Conservation (phyloP, 1,140 invertebrate species). For the Tetraneura akinire region DNA sequence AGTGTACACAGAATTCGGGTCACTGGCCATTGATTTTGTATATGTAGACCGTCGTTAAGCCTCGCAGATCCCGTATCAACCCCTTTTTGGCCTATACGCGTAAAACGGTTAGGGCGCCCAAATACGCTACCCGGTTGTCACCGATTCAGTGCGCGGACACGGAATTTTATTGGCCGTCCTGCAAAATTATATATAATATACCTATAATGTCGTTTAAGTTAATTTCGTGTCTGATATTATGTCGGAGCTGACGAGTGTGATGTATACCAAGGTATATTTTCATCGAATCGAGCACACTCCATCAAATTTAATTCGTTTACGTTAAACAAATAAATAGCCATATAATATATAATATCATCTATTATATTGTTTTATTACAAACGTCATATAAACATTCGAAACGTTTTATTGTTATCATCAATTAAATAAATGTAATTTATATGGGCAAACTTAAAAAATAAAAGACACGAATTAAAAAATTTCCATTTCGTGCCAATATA, state of each 20-base stretch:
- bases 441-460: too few relatives aligned
- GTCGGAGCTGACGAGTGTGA: too few relatives aligned
- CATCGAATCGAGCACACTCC: neutral
- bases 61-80: neutral
- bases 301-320: too few relatives aligned
- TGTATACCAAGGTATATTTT: neutral
- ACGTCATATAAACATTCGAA: neutral
- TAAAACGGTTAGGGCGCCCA: neutral
- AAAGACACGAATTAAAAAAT: too few relatives aligned
- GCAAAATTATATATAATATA: too few relatives aligned
- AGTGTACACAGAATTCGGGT: constrained; percentile 33
- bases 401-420: neutral
- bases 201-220: neutral
- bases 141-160: neutral
- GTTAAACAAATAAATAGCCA: too few relatives aligned
- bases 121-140: neutral
- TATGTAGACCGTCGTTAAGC: constrained; percentile 43
- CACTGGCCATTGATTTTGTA: constrained; percentile 46
- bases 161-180: constrained; percentile 23
- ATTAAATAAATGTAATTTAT: too few relatives aligned
- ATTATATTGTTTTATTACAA: neutral
- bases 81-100: neutral
- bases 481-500: too few relatives aligned
- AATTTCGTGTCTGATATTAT: neutral
- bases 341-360: too few relatives aligned